These are phyloP conservation scores for Allolobophora icterica DNA, from an alignment of 2,888 invertebrate genomes.

Conservation along the genomic window DNA sequence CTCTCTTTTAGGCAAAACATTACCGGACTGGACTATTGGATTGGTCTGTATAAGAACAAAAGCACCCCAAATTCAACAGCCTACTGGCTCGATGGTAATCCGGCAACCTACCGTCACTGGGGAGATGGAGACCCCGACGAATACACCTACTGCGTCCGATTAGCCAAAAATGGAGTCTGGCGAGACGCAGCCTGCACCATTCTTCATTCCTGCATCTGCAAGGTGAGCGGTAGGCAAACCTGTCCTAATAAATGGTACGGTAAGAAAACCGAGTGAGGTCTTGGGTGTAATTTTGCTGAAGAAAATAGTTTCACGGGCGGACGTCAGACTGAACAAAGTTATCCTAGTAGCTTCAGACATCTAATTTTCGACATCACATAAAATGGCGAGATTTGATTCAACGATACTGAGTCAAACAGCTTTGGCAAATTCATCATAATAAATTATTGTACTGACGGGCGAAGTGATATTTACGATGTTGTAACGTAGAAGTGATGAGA, in stretches of 20 bases:
- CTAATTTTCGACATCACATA: background rate
- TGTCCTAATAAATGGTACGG: background rate
- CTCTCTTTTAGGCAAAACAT: background rate
- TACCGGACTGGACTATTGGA: background rate
- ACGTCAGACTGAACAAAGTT: background rate
- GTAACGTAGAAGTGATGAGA: no score
- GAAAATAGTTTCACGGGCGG: background rate
- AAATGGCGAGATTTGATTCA: background rate
- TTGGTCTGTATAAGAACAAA: slow-evolving; percentile 9
- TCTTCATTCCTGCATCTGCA: background rate
- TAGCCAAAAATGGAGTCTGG: background rate
- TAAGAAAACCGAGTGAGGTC: background rate
- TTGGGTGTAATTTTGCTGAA: background rate
- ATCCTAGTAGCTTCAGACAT: background rate
- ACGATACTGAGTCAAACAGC: background rate
- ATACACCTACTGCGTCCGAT: background rate
- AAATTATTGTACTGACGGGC: no score
- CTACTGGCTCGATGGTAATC: slow-evolving; percentile 19
- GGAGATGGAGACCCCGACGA: background rate
- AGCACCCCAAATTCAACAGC: background rate
- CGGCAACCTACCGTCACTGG: background rate
- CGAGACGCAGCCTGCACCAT: background rate
- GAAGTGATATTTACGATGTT: no score
- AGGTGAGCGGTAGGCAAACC: background rate
- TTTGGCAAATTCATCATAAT: no score